phyloP scores from a whole-genome alignment of 2,797 vertebrate genomes.

The Anniella stebbinsi region DNA sequence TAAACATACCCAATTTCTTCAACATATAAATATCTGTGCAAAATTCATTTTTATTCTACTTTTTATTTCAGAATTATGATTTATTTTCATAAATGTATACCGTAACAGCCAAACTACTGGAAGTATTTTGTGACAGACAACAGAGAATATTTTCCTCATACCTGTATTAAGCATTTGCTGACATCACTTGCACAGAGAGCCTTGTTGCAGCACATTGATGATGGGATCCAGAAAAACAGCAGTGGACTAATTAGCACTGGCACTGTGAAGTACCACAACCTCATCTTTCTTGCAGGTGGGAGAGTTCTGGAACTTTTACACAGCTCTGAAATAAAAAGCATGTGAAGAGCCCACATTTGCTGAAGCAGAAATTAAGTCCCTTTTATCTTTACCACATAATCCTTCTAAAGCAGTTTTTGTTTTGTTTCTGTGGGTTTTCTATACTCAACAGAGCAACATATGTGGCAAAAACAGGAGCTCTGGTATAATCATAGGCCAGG shows the following conservation, averaged over 20 bases:
- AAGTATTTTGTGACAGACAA: neutral
- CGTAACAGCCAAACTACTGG: neutral
- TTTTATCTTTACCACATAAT: neutral
- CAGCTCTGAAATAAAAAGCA: conserved; percentile 64
- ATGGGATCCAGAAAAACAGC: conserved; percentile 83
- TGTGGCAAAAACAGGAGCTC: conserved; percentile 12
- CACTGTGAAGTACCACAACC: conserved; percentile 77
- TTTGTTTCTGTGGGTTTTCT: neutral
- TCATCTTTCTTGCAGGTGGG: conserved; percentile 84
- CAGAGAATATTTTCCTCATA: conserved; percentile 54
- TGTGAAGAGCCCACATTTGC: conserved; percentile 3
- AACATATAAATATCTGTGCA: neutral
- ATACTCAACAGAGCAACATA: neutral
- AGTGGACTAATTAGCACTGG: conserved; percentile 79
- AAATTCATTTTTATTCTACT: conserved; percentile 3
- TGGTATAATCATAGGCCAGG: neutral
- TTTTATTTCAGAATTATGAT: neutral
- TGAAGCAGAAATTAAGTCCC: conserved; percentile 31
- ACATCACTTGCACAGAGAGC: conserved; percentile 97
- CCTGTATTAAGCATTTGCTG: conserved; percentile 99
- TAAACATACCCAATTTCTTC: neutral
- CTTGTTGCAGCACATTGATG: conserved; percentile 91
- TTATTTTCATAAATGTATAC: neutral
- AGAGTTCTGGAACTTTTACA: conserved; percentile 46
- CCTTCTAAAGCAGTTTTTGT: conserved; percentile 10